Base-by-base conservation (phyloP, 1,140 invertebrate species). In the Habropoda laboriosa region DNA sequence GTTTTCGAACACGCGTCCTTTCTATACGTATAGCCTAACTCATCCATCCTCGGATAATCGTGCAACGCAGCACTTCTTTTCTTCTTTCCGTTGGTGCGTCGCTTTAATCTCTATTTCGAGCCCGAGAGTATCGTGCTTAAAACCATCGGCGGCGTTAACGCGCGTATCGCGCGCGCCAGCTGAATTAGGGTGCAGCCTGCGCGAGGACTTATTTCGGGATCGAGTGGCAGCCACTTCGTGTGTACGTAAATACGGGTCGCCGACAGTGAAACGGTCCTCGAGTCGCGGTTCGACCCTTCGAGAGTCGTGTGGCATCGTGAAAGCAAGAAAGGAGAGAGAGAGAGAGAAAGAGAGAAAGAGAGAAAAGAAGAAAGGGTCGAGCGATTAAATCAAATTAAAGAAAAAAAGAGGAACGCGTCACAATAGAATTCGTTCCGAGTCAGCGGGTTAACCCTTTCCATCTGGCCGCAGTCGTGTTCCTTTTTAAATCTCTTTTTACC, bases 181-280 rank as follows among this genome's bases (percentile, higher is more conserved):
- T 18, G 55, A 47, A 79, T 79, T 72, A 63, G 76, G 64, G 64
- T 70, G 64, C 47, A 64, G 16, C 10, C 61, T 35, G 45, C 42
- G 51, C 24, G 57, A 60, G 76, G 51, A 80, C 70, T 82, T 84
- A 84, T 82, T 84, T 84, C 75, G 75, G 80, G 80, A 82, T 79
- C 82, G 74, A 82, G 80, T 84, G 80, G 63, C 61, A 76, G 63
- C 72, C 79, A 76, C 79, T 80, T 80, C 40, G 72, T 57, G 13
- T 42, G 12, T 61, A 79, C 71, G 58, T 75, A 79, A 79, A 79
- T 71, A 66, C 71, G 60, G 49, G 49, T 75, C 71, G 78, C 30
- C 71, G 60, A 75, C 78, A 72, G 49, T 64, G 63, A 74, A 74
- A 78, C 67, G 57, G 42, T 60, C 75, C 67, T 71, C 66, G 64